phyloP scores from a whole-genome alignment of 2,113 vertebrate species.

The Sigmodon hispidus region DNA sequence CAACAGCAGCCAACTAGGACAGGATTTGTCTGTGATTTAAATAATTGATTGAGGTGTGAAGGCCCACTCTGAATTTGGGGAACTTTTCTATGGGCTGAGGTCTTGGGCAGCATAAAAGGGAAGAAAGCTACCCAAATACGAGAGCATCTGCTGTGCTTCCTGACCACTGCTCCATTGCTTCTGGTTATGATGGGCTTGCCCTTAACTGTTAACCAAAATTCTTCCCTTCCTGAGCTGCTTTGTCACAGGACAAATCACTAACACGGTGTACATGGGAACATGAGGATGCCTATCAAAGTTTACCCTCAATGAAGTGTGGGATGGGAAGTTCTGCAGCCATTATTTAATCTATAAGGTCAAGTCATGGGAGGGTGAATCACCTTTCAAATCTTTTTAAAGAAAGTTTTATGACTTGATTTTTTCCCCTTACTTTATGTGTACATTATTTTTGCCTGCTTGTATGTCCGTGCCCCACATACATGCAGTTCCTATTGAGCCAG shows the following conservation, averaged over 20 bases:
- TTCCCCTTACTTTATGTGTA: background rate
- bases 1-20: background rate
- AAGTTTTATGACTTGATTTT: background rate
- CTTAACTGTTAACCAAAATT: background rate
- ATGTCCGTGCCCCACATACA: background rate
- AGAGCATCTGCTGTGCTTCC: background rate
- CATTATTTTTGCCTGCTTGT: background rate
- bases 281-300: background rate
- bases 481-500: background rate
- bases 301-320: background rate
- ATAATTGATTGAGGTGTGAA: background rate
- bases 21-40: background rate
- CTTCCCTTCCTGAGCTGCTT: background rate
- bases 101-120: background rate
- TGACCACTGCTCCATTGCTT: accelerated
- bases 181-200: too few species aligned
- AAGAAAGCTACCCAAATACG: too few species aligned
- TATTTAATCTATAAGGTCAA: background rate
- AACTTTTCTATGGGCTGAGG: background rate
- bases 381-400: constrained; percentile 5
- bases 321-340: background rate
- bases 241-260: background rate
- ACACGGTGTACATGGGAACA: background rate
- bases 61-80: background rate
- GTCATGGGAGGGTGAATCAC: background rate